Evolutionary conservation across 2,888 invertebrate species (phyloP), one percentile per base, ranked within the genome.

Genomic region (Hyalella azteca): DNA sequence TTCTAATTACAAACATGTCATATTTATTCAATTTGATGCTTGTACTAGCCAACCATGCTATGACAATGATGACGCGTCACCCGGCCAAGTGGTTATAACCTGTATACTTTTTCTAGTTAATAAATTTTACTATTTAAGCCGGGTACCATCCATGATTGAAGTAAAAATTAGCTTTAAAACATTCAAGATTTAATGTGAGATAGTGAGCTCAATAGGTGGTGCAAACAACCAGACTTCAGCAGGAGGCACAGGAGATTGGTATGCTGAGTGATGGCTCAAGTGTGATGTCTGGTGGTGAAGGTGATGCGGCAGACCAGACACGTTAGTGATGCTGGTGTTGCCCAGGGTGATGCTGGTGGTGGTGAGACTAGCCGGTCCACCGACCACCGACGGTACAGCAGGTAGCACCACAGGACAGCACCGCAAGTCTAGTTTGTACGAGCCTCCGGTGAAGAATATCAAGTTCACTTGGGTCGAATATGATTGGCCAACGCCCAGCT

Each of bases 371-470:
- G 80, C 78, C 15, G 80, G 80, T n/a, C 36, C 66, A 26, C 29
- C 78, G 22, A 29, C 45, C 3, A 29, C 13, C n/a, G 36, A 39
- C 22, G 66, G 26, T 40, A 66, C 29, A 39, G 36, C n/a, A 22
- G 66, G 15, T n/a, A 45, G 26, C 11, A 49, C 59, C 41, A 41
- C 49, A 13, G 83, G 83, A 32, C 80, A 83, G 76, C 84, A 82
- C 15, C 79, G 79, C 73, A 84, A 78, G 60, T 82, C 81, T 36
- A 84, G 79, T 50, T 81, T 84, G 80, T 81, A 84, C 4, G 80
- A 77, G 29, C 84, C 84, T 5, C 81, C 78, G 0, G 84, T 81
- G 80, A 84, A 84, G 81, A 82, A 84, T 26, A 79, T 22, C 59
- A 76, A 49, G 39, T 78, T 49, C 32, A 59, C 40, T 15, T 40